Conservation (phyloP, 2,797 vertebrate species). For the Sus cebifrons region DNA sequence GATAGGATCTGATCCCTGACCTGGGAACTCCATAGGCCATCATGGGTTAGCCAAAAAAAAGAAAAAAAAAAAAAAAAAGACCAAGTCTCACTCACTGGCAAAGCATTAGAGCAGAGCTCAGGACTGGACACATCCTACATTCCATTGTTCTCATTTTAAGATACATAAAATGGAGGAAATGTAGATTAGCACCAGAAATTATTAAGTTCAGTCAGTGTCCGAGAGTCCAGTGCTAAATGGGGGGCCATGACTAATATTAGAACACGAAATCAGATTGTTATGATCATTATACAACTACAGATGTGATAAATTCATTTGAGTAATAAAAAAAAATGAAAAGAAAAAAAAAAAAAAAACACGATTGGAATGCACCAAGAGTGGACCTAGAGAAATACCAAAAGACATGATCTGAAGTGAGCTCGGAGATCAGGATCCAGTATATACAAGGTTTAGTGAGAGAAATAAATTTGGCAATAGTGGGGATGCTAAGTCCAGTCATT, state of each 20-base stretch:
- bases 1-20: too few species aligned
- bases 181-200: conserved; percentile 4
- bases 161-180: neutral
- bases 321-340: too few species aligned
- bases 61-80: neutral
- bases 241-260: neutral
- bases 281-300: too few species aligned
- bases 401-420: conserved; percentile 1
- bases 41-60: too few species aligned
- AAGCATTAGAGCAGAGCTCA: neutral
- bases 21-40: too few species aligned
- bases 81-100: neutral
- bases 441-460: neutral
- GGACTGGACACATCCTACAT: neutral
- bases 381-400: neutral
- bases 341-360: neutral
- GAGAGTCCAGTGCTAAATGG: neutral
- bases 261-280: neutral
- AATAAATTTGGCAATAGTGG: neutral
- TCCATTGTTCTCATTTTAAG: conserved; percentile 16
- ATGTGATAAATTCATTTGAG: too few species aligned
- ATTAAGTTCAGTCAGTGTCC: neutral
- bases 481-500: neutral
- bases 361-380: neutral
- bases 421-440: neutral